Percentiles rank a stretch among this genome's conserved stretches.
These are phyloP conservation scores for Rhinoptilus africanus DNA, from an alignment of 2,113 vertebrate genomes.

Conservation along the genomic window DNA sequence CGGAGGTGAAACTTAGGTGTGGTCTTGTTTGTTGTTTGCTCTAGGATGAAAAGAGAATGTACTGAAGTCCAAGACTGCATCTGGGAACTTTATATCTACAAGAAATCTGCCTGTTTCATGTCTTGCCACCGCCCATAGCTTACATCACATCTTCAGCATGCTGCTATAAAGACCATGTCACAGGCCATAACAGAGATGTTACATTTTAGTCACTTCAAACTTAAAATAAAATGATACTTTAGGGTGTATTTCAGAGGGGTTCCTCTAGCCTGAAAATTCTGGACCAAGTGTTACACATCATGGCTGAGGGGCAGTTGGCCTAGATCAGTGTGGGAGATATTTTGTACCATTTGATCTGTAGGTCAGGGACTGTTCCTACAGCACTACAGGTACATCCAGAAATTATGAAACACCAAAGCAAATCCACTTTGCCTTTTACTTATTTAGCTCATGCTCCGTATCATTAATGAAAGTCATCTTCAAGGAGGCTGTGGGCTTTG, in stretches of 20 bases:
- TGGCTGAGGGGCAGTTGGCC: neutral
- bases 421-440: neutral
- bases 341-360: neutral
- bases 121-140: neutral
- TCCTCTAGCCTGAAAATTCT: neutral
- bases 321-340: neutral
- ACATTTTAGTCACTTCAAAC: neutral
- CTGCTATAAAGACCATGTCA: neutral
- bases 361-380: neutral
- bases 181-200: neutral
- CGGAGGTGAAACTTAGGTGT: neutral
- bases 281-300: neutral
- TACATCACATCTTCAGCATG: neutral
- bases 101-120: neutral
- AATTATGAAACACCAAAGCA: neutral
- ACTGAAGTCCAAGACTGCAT: neutral
- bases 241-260: neutral
- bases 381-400: neutral
- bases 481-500: neutral
- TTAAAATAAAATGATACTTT: neutral
- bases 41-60: neutral
- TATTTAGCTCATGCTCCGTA: neutral
- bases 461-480: neutral
- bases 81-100: neutral
- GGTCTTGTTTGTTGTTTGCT: neutral